These are phyloP conservation scores for Cataglyphis albicans DNA, from an alignment of 2,888 invertebrate genomes.

Conservation along the genomic window DNA sequence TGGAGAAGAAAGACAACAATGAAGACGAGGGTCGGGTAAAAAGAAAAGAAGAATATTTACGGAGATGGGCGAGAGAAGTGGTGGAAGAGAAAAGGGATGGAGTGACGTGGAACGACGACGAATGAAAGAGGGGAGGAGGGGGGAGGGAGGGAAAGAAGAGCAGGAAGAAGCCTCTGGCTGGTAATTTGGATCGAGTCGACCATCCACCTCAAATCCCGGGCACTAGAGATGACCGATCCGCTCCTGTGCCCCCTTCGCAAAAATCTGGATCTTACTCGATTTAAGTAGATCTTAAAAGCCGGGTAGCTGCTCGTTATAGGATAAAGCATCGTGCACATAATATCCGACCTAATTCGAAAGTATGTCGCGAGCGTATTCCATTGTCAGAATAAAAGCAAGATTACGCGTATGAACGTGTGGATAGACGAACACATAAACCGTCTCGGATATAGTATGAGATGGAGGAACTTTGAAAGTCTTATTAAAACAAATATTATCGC, in stretches of 20 bases:
- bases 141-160: slow-evolving; percentile 21
- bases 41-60: slow-evolving; percentile 55
- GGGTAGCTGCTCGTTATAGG: slow-evolving; percentile 31
- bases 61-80: slow-evolving; percentile 27
- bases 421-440: background rate
- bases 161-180: slow-evolving; percentile 42
- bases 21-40: slow-evolving; percentile 49
- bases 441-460: background rate
- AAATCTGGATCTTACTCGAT: slow-evolving; percentile 52
- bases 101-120: slow-evolving; percentile 41
- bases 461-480: background rate
- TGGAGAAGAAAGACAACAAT: slow-evolving; percentile 45
- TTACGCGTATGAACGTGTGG: background rate
- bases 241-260: slow-evolving; percentile 16
- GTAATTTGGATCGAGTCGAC: slow-evolving; percentile 58
- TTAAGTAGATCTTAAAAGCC: slow-evolving; percentile 47
- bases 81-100: slow-evolving; percentile 47
- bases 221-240: slow-evolving; percentile 20
- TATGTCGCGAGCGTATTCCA: background rate
- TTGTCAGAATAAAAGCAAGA: background rate
- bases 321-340: slow-evolving; percentile 16
- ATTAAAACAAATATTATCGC: slow-evolving; percentile 10
- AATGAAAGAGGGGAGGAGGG: slow-evolving; percentile 26
- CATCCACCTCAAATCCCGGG: slow-evolving; percentile 53
- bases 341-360: slow-evolving; percentile 27